A percentile compares a stretch with the other conserved stretches of the same genome.
These are phyloP conservation scores for Lethrus apterus DNA, from an alignment of 1,140 invertebrate genomes.

Conservation along the genomic window DNA sequence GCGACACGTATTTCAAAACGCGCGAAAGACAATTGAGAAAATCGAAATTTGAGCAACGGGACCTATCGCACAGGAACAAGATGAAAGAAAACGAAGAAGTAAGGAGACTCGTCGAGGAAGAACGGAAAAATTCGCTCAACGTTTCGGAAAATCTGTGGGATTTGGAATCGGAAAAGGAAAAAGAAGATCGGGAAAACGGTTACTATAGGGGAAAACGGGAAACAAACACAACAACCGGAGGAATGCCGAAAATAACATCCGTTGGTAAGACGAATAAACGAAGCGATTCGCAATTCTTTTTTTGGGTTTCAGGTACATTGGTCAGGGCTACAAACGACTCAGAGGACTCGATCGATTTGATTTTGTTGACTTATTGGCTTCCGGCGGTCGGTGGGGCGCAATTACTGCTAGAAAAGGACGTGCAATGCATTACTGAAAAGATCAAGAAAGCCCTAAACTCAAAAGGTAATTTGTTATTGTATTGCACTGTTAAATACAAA, in stretches of 20 bases:
- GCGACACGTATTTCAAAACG: constrained; percentile 38
- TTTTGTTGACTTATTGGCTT: constrained; percentile 51
- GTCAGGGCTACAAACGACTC: constrained; percentile 26
- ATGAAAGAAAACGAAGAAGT: constrained; percentile 33
- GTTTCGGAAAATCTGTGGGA: constrained; percentile 38
- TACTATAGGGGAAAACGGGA: constrained; percentile 31
- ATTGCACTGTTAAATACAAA: too few species aligned
- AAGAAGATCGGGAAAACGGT: constrained; percentile 32
- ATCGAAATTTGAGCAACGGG: constrained; percentile 37
- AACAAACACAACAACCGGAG: constrained; percentile 19
- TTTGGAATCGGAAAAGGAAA: constrained; percentile 38
- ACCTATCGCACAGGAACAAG: constrained; percentile 33
- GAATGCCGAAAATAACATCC: constrained; percentile 30
- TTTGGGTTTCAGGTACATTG: constrained; percentile 35
- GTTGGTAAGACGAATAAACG: constrained; percentile 38
- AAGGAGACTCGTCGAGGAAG: constrained; percentile 30
- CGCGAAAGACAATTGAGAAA: constrained; percentile 33
- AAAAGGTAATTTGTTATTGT: constrained; percentile 27
- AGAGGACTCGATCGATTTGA: constrained; percentile 43
- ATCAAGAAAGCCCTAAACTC: constrained; percentile 30
- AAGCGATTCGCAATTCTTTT: neutral
- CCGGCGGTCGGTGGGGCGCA: constrained; percentile 40
- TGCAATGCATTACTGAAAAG: constrained; percentile 43
- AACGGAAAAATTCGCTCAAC: constrained; percentile 28
- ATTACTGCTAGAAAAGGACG: constrained; percentile 42